Evolutionary conservation across 92 coral and sea anemone species (phyloP), one percentile per base, ranked within the genome.

Genomic region (Bergia puertoricense): DNA sequence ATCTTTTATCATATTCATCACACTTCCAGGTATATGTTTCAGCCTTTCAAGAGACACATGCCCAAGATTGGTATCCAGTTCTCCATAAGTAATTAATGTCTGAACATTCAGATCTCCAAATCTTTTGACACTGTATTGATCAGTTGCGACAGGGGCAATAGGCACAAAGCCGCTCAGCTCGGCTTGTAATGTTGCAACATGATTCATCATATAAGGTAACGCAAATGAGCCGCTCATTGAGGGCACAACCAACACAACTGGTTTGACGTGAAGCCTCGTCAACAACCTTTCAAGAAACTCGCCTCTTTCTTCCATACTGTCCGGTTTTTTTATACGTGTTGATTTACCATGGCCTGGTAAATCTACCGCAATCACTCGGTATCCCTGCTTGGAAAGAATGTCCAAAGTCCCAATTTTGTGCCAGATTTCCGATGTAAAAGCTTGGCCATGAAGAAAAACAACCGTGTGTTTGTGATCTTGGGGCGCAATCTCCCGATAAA

Each of bases 191-290:
- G 82, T 87, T 43, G 91, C 81, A 36, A 81, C 85, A 74, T 81
- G 79, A 39, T 81, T 23, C 89, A 92, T 90, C 16, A 94, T 90
- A 74, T 78, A 95, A 11, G 98, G 98, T 37, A 96, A n/a, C 2
- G 96, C 95, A 66, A 85, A 96, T 0, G 93, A 88, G 3, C 98
- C 98, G 67, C 98, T 94, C 98, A 92, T 92, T 0, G 98, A 96
- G 0, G 98, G 98, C 15, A 89, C 93, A 37, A 95, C 98, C 6
- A 96, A 76, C 40, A 96, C 95, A 0, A 93, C 95, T n/a, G 92
- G 74, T 10, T 56, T n/a, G 22, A 89, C 81, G 22, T 82, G 54
- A 13, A 92, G 86, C 71, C 85, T 85, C 8, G 82, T 66, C 42
- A 96, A 59, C 14, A 96, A 82, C 8, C 74, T 76, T 23, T 72